phyloP scores from a whole-genome alignment of 2,888 invertebrate species.

The Diaphora mendica region DNA sequence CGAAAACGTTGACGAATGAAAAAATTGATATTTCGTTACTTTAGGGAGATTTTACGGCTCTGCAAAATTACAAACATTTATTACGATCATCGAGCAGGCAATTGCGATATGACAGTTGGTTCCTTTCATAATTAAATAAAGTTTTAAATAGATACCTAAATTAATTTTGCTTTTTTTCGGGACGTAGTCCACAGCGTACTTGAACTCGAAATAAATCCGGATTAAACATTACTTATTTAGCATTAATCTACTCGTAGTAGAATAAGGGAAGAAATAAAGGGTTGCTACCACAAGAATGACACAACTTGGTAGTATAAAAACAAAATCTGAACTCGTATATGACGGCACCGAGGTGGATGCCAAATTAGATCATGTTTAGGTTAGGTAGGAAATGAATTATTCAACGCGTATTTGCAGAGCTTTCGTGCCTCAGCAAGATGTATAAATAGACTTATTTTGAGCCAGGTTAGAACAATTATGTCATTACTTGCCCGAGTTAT shows the following conservation, averaged over 20 bases:
- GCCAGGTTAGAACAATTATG: constrained; percentile 29
- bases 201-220: neutral
- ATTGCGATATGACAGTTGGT: too few relatives aligned
- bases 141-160: too few relatives aligned
- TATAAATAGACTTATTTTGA: constrained; percentile 35
- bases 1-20: too few relatives aligned
- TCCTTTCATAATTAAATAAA: too few relatives aligned
- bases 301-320: neutral
- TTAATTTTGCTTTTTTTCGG: too few relatives aligned
- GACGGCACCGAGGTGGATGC: constrained; percentile 24
- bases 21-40: too few relatives aligned
- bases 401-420: constrained; percentile 31
- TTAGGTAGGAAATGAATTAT: constrained; percentile 41
- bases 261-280: neutral
- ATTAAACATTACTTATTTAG: neutral
- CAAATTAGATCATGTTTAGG: constrained; percentile 42
- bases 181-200: too few relatives aligned
- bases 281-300: neutral
- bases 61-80: too few relatives aligned
- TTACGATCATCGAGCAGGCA: too few relatives aligned
- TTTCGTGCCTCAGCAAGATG: constrained; percentile 19
- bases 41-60: too few relatives aligned
- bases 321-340: constrained; percentile 34
- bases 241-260: too few relatives aligned
- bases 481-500: constrained; percentile 27